phyloP scores from a whole-genome alignment of 2,888 invertebrate species.

The Himalopsyche kuldschensis region DNA sequence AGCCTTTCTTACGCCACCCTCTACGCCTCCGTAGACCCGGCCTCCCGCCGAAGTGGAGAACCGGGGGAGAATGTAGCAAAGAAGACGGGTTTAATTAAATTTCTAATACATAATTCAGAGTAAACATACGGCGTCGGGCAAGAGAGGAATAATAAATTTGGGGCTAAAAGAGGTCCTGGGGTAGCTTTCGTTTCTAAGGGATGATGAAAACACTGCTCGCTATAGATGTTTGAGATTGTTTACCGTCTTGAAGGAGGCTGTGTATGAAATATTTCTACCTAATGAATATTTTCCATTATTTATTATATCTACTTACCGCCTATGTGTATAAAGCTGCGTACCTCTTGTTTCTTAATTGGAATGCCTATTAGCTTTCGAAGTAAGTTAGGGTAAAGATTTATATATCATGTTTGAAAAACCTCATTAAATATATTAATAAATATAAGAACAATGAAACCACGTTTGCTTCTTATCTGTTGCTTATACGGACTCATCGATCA shows the following conservation, averaged over 20 bases:
- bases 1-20: not conserved
- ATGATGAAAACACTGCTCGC: not conserved
- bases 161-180: not conserved
- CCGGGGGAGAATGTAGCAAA: conserved; percentile 19
- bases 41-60: conserved; percentile 13
- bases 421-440: too few relatives aligned
- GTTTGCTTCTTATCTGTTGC: too few relatives aligned
- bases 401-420: too few relatives aligned
- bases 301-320: not conserved
- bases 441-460: too few relatives aligned
- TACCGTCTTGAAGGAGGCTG: not conserved
- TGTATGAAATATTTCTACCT: not conserved
- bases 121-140: conserved; percentile 32
- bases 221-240: not conserved
- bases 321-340: not conserved
- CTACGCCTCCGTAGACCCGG: conserved; percentile 6
- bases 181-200: conserved; percentile 5
- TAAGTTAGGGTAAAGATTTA: too few relatives aligned
- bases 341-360: not conserved
- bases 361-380: not conserved
- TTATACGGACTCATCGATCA: too few relatives aligned
- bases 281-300: not conserved
- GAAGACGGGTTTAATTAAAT: conserved; percentile 39
- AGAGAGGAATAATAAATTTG: conserved; percentile 24
- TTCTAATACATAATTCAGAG: conserved; percentile 40